Conservation (phyloP, 2,113 vertebrate species). For the Otolemur garnettii region DNA sequence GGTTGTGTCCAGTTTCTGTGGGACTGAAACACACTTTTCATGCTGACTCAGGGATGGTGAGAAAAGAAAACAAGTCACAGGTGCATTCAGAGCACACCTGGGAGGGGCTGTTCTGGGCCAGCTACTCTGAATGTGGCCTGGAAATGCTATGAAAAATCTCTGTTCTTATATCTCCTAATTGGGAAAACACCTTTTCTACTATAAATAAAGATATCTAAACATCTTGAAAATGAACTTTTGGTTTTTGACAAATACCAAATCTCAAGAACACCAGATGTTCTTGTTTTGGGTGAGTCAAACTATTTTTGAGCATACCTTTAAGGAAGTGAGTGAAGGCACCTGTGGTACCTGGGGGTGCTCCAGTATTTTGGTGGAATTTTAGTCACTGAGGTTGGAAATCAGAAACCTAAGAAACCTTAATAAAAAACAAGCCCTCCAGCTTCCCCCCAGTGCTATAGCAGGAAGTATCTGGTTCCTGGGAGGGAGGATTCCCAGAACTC, state of each 20-base stretch:
- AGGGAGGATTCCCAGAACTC: neutral
- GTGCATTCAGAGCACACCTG: constrained; percentile 34
- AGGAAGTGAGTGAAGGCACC: neutral
- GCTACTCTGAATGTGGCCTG: constrained; percentile 70
- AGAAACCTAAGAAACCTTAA: neutral
- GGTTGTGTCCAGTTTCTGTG: neutral
- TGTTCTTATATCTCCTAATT: constrained; percentile 49
- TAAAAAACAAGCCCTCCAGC: neutral
- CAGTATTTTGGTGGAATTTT: constrained; percentile 18
- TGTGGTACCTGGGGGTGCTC: neutral
- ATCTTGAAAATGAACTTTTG: constrained; percentile 57
- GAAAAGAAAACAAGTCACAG: constrained; percentile 67
- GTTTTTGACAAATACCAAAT: constrained; percentile 56
- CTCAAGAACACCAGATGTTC: constrained; percentile 63
- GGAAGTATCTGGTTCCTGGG: neutral
- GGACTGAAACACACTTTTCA: constrained; percentile 41
- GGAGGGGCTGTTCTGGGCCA: constrained; percentile 53
- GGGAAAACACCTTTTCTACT: constrained; percentile 71
- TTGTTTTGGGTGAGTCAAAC: constrained; percentile 41
- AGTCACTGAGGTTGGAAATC: constrained; percentile 29
- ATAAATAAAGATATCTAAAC: constrained; percentile 59
- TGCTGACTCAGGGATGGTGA: neutral
- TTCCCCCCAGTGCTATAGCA: neutral
- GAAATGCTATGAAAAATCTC: constrained; percentile 43
- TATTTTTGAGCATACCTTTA: constrained; percentile 20